Evolutionary conservation across 2,113 vertebrate genomes (phyloP).

Genomic region (Cyphomyrus plagiostoma): DNA sequence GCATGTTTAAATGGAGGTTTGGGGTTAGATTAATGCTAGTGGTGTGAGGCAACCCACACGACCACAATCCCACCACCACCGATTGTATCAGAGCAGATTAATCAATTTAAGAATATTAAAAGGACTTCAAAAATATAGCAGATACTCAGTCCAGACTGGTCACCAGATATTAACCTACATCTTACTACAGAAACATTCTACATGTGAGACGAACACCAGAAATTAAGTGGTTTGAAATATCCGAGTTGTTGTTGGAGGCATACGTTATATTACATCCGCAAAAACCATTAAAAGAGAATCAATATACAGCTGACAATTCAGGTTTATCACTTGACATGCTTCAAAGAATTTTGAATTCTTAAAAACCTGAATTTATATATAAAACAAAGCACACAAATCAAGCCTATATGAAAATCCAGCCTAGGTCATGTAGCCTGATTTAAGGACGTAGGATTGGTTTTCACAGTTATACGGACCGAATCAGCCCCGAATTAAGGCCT

Average conservation of each 20-base stretch:
- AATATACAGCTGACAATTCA: background rate
- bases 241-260: background rate
- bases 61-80: background rate
- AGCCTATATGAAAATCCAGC: background rate
- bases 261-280: background rate
- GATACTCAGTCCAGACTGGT: background rate
- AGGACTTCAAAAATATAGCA: background rate
- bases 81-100: background rate
- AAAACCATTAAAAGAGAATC: background rate
- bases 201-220: background rate
- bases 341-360: background rate
- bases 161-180: background rate
- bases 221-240: background rate
- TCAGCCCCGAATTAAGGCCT: background rate
- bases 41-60: background rate
- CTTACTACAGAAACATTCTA: background rate
- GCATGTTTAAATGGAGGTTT: background rate
- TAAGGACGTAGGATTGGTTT: background rate
- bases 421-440: background rate
- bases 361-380: background rate
- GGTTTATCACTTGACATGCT: background rate
- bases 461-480: background rate
- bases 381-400: background rate
- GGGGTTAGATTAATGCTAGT: background rate
- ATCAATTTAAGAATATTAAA: background rate